phyloP scores from a whole-genome alignment of 2,888 invertebrate species.

The Leptopterna dolabrata region DNA sequence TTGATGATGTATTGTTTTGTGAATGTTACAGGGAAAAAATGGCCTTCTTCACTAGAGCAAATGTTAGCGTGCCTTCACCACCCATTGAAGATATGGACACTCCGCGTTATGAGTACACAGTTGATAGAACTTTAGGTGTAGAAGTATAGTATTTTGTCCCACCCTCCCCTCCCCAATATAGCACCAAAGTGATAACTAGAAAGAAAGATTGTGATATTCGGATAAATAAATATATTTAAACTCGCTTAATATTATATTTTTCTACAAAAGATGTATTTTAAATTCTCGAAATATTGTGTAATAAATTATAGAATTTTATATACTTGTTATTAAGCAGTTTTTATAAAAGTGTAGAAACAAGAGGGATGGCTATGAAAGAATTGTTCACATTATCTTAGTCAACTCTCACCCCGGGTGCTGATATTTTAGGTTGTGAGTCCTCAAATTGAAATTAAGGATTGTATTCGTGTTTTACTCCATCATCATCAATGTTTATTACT shows the following conservation, averaged over 20 bases:
- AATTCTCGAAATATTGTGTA: slow-evolving; percentile 23
- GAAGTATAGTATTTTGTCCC: slow-evolving; percentile 75
- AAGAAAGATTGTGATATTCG: slow-evolving; percentile 60
- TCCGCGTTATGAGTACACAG: slow-evolving; percentile 82
- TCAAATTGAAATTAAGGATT: neutral
- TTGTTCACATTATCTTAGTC: neutral
- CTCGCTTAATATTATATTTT: slow-evolving; percentile 39
- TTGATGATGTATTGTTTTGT: too few species aligned
- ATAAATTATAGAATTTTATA: slow-evolving; percentile 34
- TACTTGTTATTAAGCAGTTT: slow-evolving; percentile 22
- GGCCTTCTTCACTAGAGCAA: slow-evolving; percentile 92
- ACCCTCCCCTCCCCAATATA: slow-evolving; percentile 45
- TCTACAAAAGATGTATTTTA: slow-evolving; percentile 48
- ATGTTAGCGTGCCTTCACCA: slow-evolving; percentile 80
- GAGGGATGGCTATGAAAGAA: neutral
- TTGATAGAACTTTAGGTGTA: slow-evolving; percentile 85
- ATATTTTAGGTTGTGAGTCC: slow-evolving; percentile 36
- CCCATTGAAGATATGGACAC: slow-evolving; percentile 71
- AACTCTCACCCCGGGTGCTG: slow-evolving; percentile 41
- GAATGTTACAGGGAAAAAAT: slow-evolving; percentile 84
- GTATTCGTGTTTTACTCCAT: slow-evolving; percentile 3
- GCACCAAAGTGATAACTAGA: slow-evolving; percentile 60
- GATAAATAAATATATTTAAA: slow-evolving; percentile 35
- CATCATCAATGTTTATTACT: slow-evolving; percentile 1
- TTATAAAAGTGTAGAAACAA: neutral